Percentiles rank a stretch among this genome's conserved stretches.
These are phyloP conservation scores for Laterallus jamaicensis DNA, from an alignment of 2,113 vertebrate genomes.

Conservation along the genomic window DNA sequence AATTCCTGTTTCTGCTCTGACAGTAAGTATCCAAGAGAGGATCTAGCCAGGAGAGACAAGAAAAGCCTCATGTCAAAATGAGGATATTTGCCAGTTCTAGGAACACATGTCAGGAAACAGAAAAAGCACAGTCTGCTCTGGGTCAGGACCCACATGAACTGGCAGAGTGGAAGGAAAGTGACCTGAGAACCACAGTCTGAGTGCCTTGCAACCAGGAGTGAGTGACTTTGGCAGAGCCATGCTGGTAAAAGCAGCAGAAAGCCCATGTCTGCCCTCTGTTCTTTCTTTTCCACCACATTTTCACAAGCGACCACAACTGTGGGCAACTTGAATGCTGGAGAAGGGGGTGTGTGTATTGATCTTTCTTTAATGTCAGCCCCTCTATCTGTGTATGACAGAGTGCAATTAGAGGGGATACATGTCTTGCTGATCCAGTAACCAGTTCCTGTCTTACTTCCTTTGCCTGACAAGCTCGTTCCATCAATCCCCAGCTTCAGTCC, in stretches of 20 bases:
- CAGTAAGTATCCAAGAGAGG: background rate
- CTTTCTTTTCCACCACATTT: background rate
- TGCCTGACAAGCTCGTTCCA: background rate
- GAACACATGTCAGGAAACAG: background rate
- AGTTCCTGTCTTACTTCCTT: background rate
- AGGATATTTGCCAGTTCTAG: background rate
- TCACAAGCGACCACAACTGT: background rate
- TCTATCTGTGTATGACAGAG: background rate
- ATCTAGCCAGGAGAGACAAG: background rate
- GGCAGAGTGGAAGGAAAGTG: background rate
- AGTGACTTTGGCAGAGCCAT: background rate
- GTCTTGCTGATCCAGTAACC: background rate
- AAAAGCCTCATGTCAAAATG: background rate
- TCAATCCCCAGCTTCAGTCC: background rate
- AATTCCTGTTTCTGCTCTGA: background rate
- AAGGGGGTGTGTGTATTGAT: background rate
- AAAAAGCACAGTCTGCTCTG: background rate
- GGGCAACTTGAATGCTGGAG: background rate
- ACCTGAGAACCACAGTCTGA: background rate
- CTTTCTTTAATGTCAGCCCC: background rate
- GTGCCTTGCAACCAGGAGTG: background rate
- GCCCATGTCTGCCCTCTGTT: background rate
- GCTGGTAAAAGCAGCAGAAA: slow-evolving; percentile 22
- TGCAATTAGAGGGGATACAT: background rate
- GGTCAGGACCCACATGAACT: background rate